phyloP scores from a whole-genome alignment of 2,113 vertebrate species.

The Engystomops pustulosus region DNA sequence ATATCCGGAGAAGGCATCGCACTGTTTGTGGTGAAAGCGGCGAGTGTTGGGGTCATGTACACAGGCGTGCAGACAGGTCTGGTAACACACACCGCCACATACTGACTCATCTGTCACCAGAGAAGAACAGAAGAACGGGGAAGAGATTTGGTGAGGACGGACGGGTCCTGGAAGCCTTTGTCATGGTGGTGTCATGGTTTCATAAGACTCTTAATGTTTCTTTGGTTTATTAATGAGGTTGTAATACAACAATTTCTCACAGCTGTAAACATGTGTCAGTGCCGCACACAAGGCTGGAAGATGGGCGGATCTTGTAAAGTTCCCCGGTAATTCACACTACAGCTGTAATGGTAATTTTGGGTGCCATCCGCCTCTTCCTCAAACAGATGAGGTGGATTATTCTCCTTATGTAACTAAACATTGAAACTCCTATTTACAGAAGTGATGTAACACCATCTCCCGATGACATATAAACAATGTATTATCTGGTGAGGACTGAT shows the following conservation, averaged over 20 bases:
- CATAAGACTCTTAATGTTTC: slow-evolving; percentile 47
- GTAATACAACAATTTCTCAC: not conserved
- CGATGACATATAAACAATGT: too few relatives aligned
- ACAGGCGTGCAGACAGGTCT: not conserved
- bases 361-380: too few relatives aligned
- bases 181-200: slow-evolving; percentile 38
- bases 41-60: not conserved
- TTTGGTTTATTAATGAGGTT: slow-evolving; percentile 23
- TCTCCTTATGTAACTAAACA: too few relatives aligned
- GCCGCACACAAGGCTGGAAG: not conserved
- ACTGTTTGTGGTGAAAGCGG: not conserved
- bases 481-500: too few relatives aligned
- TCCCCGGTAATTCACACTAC: too few relatives aligned
- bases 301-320: too few relatives aligned
- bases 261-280: slow-evolving; percentile 47
- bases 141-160: not conserved
- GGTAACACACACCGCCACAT: slow-evolving; percentile 12
- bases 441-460: too few relatives aligned
- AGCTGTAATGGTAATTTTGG: too few relatives aligned
- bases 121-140: slow-evolving; percentile 2
- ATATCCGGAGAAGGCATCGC: not conserved
- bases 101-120: slow-evolving; percentile 20
- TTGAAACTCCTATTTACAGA: too few relatives aligned
- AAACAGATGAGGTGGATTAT: too few relatives aligned
- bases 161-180: slow-evolving; percentile 29